These are phyloP conservation scores for Phaedon cochleariae DNA, from an alignment of 2,888 invertebrate genomes.

Conservation along the genomic window DNA sequence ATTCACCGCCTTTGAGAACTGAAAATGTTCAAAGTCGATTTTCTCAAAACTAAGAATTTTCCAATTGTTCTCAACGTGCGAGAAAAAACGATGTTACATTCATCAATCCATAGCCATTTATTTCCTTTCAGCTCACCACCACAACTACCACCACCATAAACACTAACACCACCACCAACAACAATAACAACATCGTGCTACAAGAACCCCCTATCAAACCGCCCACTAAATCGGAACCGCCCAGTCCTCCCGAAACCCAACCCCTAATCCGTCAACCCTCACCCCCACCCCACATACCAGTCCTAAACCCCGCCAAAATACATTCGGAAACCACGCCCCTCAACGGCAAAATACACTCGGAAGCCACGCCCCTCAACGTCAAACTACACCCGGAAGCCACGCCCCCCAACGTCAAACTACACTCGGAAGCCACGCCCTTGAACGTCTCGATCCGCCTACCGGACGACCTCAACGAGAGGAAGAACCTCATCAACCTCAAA, in stretches of 20 bases:
- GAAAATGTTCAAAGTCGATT: no score
- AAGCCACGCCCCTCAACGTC: no score
- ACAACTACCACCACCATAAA: constrained; percentile 7
- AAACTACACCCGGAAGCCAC: constrained; percentile 41
- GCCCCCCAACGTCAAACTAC: constrained; percentile 53
- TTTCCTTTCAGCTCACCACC: constrained; percentile 20
- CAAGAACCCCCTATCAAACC: constrained; percentile 28
- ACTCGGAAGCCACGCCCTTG: constrained; percentile 51
- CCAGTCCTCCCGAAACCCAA: constrained; percentile 26
- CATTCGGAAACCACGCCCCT: no score
- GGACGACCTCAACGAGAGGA: constrained; percentile 60
- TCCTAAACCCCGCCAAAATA: no score
- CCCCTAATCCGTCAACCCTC: no score
- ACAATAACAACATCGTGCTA: background rate
- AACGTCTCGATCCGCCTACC: constrained; percentile 61
- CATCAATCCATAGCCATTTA: background rate
- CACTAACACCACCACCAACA: background rate
- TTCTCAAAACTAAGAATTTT: no score
- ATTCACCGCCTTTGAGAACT: no score
- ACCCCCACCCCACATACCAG: no score
- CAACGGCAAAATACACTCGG: no score
- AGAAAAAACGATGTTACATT: background rate
- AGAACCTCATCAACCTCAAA: constrained; percentile 58
- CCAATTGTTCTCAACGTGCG: background rate
- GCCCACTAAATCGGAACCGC: constrained; percentile 24